These are phyloP conservation scores for Boloria euphrosyne DNA, from an alignment of 2,888 invertebrate genomes.

Conservation along the genomic window DNA sequence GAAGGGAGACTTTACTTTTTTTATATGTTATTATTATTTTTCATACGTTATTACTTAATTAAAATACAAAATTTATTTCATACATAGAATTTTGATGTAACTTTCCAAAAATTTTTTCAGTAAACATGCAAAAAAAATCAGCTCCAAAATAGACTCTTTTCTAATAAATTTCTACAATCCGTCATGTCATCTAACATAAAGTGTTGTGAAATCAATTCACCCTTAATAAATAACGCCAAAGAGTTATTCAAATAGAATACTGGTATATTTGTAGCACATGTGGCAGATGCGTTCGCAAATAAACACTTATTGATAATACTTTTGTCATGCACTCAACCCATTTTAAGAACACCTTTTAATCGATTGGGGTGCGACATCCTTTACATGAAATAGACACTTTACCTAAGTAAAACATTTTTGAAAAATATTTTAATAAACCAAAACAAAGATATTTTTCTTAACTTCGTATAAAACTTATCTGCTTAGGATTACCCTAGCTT, in stretches of 20 bases:
- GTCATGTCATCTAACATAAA: slow-evolving; percentile 13
- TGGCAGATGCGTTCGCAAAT: slow-evolving; percentile 67
- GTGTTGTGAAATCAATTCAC: slow-evolving; percentile 20
- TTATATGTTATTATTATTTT: too few relatives aligned
- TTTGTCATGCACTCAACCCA: slow-evolving; percentile 56
- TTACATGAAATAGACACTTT: background rate
- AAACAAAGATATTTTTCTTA: too few relatives aligned
- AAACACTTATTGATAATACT: slow-evolving; percentile 60
- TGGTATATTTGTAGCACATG: slow-evolving; percentile 38
- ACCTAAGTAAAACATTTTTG: background rate
- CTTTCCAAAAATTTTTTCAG: too few relatives aligned
- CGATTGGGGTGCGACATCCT: slow-evolving; percentile 48
- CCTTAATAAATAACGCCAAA: slow-evolving; percentile 26
- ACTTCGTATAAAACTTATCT: too few relatives aligned
- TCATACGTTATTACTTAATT: too few relatives aligned
- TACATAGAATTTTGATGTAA: too few relatives aligned
- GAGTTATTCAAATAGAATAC: slow-evolving; percentile 25
- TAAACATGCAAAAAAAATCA: too few relatives aligned
- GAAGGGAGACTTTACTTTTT: too few relatives aligned
- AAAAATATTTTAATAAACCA: too few relatives aligned
- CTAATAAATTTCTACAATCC: slow-evolving; percentile 5
- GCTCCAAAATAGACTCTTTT: background rate
- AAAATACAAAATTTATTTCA: too few relatives aligned
- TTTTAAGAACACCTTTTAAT: slow-evolving; percentile 60
- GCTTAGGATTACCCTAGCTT: too few relatives aligned